phyloP scores from a whole-genome alignment of 92 coral and sea anemone genomes.

The Scolanthus callimorphus region DNA sequence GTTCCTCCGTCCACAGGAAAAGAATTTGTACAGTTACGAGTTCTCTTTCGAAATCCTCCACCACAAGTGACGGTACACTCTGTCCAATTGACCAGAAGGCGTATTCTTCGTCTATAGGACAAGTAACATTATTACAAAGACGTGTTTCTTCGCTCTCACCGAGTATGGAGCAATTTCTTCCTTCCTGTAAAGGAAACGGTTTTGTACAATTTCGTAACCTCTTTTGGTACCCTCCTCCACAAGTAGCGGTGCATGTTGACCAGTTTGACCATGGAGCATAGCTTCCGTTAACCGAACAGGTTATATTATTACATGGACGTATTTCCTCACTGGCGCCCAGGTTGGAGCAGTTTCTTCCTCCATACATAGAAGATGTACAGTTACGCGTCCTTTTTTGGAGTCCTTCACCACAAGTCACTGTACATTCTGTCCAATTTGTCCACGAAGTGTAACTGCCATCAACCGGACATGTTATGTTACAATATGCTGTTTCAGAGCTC shows the following conservation, averaged over 20 bases:
- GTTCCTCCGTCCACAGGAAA: constrained; percentile 5
- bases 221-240: constrained; percentile 42
- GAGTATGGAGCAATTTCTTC: background rate
- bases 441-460: background rate
- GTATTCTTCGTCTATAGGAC: constrained; percentile 16
- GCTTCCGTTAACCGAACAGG: background rate
- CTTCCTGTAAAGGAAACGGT: constrained; percentile 34
- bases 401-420: background rate
- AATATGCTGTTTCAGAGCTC: background rate
- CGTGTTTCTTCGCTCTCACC: background rate
- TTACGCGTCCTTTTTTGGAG: background rate
- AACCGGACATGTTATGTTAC: background rate
- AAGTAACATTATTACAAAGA: background rate
- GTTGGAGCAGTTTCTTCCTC: background rate
- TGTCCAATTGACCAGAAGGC: constrained; percentile 21
- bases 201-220: constrained; percentile 47
- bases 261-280: constrained; percentile 31
- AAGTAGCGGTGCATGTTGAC: constrained; percentile 32
- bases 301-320: background rate
- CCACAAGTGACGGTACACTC: constrained; percentile 15
- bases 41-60: background rate
- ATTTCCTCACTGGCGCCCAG: background rate
- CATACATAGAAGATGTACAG: background rate
- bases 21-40: constrained; percentile 22
- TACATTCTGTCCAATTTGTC: background rate